These are phyloP conservation scores for Brotula barbata DNA, from an alignment of 2,797 vertebrate species.

Conservation along the genomic window DNA sequence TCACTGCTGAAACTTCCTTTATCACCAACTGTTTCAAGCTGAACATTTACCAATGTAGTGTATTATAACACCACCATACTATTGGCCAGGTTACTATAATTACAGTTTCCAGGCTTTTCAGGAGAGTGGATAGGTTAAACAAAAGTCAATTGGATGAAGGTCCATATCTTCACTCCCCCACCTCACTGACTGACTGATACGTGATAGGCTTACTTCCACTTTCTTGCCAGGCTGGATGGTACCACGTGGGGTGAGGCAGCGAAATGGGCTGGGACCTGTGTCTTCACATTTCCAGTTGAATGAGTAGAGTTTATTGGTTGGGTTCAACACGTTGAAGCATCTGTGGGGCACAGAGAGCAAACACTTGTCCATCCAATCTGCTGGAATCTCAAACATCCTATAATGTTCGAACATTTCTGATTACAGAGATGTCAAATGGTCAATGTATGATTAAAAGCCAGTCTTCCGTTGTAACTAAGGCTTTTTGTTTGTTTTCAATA, in stretches of 20 bases:
- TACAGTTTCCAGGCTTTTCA: too few relatives aligned
- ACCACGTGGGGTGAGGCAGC: slow-evolving; percentile 80
- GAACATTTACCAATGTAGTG: too few relatives aligned
- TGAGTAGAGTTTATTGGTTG: slow-evolving; percentile 81
- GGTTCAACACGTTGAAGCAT: slow-evolving; percentile 85
- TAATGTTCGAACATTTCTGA: background rate
- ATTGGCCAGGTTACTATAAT: too few relatives aligned
- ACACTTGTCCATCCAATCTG: background rate
- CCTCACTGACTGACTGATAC: too few relatives aligned
- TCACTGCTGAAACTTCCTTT: too few relatives aligned
- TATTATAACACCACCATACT: too few relatives aligned
- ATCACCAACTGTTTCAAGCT: too few relatives aligned
- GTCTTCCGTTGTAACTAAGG: too few relatives aligned
- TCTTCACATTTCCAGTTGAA: slow-evolving; percentile 87
- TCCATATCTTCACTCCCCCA: too few relatives aligned
- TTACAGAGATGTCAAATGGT: background rate
- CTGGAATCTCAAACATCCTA: background rate
- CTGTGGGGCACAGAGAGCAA: slow-evolving; percentile 64
- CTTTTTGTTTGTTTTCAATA: background rate
- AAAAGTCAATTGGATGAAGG: too few relatives aligned
- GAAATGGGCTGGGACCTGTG: slow-evolving; percentile 69
- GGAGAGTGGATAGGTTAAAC: too few relatives aligned
- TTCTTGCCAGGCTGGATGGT: slow-evolving; percentile 83
- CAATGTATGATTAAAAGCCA: too few relatives aligned
- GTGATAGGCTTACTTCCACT: slow-evolving; percentile 81